Evolutionary conservation across 2,888 invertebrate species (phyloP), one percentile per base, ranked within the genome.

Genomic region (Lasioglossum leucozonium): DNA sequence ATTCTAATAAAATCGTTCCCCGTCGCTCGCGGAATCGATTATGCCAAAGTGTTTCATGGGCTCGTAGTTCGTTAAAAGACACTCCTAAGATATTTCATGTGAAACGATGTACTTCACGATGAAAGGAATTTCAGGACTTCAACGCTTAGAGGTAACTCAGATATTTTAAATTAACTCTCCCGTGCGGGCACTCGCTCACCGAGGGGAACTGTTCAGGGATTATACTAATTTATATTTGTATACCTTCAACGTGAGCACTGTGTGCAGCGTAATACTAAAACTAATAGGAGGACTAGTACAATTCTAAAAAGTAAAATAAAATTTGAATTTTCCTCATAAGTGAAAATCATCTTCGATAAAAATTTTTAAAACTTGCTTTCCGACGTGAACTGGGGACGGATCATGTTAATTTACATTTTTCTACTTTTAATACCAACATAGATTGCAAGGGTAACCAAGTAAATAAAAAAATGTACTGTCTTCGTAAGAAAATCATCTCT

Each of bases 1-100:
- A 72, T 34, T 72, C 47, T 30, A 72, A 51, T 51, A 42, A 22
- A 72, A 72, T n/a, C 72, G 6, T 72, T 72, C n/a, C 55, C 51
- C 11, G 34, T 22, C 34, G 22, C 37, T 37, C 34, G 8, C 34
- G 3, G 34, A 65, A 30, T 65, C 34, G 34, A 65, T 65, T 65
- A 65, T 34, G 34, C 30, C 8, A 37, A 65, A 65, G 65, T 65
- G 22, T 65, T 65, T 37, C 37, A 37, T 8, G 62, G 55, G 55
- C 4, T 30, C 30, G 26, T 62, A 30, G 30, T 30, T 30, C 62
- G 62, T 62, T 62, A 30, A 62, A 62, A 62, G 62, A 62, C 30
- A 62, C 30, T 62, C 30, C 30, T 62, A 62, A 62, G 62, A 62
- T 62, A 62, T 62, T 62, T 30, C 62, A 30, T 30, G 62, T 30